Conservation (phyloP, 1,140 invertebrate species). For the Saccostrea cuccullata region DNA sequence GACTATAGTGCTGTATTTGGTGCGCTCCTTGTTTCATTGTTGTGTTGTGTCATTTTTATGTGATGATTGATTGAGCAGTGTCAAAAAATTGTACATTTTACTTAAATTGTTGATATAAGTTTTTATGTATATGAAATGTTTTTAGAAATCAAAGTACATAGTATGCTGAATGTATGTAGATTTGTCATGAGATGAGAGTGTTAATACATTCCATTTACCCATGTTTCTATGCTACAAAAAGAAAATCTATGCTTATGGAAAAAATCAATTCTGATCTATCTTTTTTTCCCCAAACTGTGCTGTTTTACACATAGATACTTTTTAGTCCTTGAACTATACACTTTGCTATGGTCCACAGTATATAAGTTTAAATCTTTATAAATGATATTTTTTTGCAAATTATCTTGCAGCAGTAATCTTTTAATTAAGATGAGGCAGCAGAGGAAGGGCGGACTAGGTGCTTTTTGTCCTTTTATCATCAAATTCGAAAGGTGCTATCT, state of each 20-base stretch:
- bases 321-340: not conserved
- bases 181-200: slow-evolving; percentile 9
- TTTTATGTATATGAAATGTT: slow-evolving; percentile 14
- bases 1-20: not conserved
- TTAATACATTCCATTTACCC: slow-evolving; percentile 27
- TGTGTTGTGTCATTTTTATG: slow-evolving; percentile 4
- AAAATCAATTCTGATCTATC: not conserved
- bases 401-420: slow-evolving; percentile 5
- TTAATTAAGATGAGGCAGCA: slow-evolving; percentile 2
- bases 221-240: slow-evolving; percentile 32
- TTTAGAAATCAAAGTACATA: slow-evolving; percentile 14
- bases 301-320: not conserved
- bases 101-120: slow-evolving; percentile 12
- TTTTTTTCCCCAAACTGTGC: not conserved
- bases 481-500: slow-evolving; percentile 33
- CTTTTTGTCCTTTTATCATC: slow-evolving; percentile 28
- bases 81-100: slow-evolving; percentile 31
- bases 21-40: slow-evolving; percentile 7
- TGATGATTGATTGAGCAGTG: slow-evolving; percentile 28
- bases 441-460: slow-evolving; percentile 25
- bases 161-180: slow-evolving; percentile 34
- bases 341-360: slow-evolving; percentile 4
- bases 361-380: slow-evolving; percentile 7
- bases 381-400: slow-evolving; percentile 20
- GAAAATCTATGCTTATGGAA: slow-evolving; percentile 12